These are phyloP conservation scores for Tethea ocularis DNA, from an alignment of 2,888 invertebrate species.

Conservation along the genomic window DNA sequence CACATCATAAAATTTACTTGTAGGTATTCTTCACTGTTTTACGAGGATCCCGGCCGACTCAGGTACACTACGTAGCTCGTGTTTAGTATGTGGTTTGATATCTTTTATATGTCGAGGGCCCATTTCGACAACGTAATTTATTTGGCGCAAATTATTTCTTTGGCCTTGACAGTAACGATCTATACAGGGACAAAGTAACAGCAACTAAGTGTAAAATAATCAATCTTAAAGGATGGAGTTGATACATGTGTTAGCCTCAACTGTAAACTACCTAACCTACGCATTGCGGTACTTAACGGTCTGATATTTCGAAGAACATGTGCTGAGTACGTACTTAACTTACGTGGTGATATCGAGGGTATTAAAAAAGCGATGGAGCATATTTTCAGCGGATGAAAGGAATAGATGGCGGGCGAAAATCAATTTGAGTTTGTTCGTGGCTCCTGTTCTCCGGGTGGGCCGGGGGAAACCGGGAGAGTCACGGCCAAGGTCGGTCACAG, in stretches of 20 bases:
- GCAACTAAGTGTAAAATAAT: neutral
- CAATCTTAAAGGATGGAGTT: neutral
- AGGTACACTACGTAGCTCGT: neutral
- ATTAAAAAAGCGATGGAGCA: conserved; percentile 11
- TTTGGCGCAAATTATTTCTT: neutral
- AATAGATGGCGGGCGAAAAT: conserved; percentile 48
- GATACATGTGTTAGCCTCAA: neutral
- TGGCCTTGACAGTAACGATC: neutral
- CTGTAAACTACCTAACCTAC: conserved; percentile 13
- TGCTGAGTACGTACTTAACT: neutral
- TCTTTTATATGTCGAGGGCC: neutral
- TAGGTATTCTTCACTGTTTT: neutral
- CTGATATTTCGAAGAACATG: conserved; percentile 4
- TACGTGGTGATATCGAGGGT: neutral
- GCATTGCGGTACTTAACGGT: conserved; percentile 21
- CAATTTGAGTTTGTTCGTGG: conserved; percentile 63
- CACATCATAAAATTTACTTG: neutral
- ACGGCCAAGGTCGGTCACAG: conserved; percentile 79
- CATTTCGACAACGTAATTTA: conserved; percentile 1
- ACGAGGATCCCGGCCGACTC: neutral
- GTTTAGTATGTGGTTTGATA: neutral
- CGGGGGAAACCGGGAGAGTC: conserved; percentile 62
- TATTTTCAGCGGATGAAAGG: neutral
- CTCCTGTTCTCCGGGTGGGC: conserved; percentile 52
- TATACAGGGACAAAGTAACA: neutral